phyloP scores from a whole-genome alignment of 1,140 invertebrate genomes.

The Platyura marginata region DNA sequence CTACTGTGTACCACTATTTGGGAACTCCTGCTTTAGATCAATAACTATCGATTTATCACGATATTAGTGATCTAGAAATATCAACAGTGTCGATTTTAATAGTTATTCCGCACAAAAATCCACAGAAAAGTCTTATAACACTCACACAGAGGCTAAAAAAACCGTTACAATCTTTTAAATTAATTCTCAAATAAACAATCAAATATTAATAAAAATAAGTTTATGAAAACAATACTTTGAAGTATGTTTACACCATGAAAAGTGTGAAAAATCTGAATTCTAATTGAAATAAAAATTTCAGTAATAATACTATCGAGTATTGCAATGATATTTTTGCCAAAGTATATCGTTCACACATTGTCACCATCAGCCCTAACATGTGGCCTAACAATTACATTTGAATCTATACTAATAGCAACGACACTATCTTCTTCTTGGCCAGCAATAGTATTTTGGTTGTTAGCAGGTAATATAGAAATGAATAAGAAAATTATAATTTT shows the following conservation, averaged over 20 bases:
- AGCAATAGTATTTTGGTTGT: conserved; percentile 16
- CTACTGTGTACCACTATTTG: too few species aligned
- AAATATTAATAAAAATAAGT: background rate
- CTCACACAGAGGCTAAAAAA: too few species aligned
- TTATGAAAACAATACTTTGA: background rate
- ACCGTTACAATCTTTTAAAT: background rate
- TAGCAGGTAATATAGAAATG: conserved; percentile 8
- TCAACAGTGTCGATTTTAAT: background rate
- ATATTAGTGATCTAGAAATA: too few species aligned
- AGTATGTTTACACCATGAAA: background rate
- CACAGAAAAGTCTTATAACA: too few species aligned
- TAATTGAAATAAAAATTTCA: too few species aligned
- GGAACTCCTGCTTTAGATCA: too few species aligned
- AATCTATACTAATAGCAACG: conserved; percentile 13
- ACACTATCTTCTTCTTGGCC: conserved; percentile 17
- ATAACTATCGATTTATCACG: too few species aligned
- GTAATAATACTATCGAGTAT: conserved; percentile 14
- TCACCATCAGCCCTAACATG: conserved; percentile 19
- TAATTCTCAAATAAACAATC: too few species aligned
- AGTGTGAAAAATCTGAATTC: too few species aligned
- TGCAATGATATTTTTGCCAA: conserved; percentile 20
- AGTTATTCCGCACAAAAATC: background rate
- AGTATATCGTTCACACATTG: conserved; percentile 15
- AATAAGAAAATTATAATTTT: background rate
- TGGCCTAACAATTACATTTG: conserved; percentile 11